Conservation (phyloP, 2,797 vertebrate genomes). For the Mormyrus hasselquistii region DNA sequence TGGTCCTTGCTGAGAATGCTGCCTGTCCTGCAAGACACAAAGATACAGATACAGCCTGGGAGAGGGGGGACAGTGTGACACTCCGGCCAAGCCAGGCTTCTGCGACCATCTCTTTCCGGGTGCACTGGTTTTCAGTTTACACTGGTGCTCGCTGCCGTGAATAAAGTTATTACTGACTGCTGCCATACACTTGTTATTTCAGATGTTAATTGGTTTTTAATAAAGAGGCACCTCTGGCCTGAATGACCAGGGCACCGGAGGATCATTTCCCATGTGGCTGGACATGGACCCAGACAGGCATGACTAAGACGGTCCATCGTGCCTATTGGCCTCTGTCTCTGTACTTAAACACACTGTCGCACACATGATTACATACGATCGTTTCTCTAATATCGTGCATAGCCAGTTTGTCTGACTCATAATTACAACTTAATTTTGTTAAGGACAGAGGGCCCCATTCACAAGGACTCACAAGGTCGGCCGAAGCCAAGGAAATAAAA, state of each 20-base stretch:
- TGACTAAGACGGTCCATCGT: background rate
- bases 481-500: background rate
- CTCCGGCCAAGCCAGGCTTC: background rate
- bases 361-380: background rate
- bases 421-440: background rate
- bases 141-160: background rate
- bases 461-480: background rate
- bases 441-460: background rate
- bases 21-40: slow-evolving; percentile 67
- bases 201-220: background rate
- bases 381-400: slow-evolving; percentile 4
- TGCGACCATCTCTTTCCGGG: background rate
- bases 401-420: background rate
- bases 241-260: background rate
- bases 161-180: background rate
- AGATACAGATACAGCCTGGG: background rate
- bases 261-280: background rate
- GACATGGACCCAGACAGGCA: background rate
- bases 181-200: background rate
- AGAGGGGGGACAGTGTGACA: background rate
- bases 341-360: background rate
- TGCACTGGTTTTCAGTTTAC: background rate
- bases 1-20: slow-evolving; percentile 93
- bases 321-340: background rate
- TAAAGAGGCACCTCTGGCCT: background rate